These are phyloP conservation scores for Drosophila meridionalis DNA, from an alignment of 2,888 invertebrate species.

Conservation along the genomic window DNA sequence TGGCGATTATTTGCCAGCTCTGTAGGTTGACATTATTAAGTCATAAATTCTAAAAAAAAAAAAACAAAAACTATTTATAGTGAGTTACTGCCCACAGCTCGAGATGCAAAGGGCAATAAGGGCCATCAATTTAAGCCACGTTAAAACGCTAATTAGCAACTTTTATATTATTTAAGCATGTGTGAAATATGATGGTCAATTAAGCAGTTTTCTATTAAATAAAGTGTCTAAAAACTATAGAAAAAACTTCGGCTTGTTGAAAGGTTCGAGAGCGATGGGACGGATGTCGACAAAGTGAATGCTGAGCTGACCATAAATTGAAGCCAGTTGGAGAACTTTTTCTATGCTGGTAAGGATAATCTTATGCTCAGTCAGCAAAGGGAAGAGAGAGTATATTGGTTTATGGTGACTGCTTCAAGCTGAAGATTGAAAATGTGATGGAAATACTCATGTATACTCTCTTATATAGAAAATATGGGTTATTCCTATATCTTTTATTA, in stretches of 20 bases:
- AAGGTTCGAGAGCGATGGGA: background rate
- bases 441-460: background rate
- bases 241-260: constrained; percentile 4
- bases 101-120: background rate
- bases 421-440: background rate
- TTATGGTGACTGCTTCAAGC: background rate
- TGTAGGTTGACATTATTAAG: background rate
- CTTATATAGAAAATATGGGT: too few relatives aligned
- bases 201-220: constrained; percentile 26
- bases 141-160: constrained; percentile 54
- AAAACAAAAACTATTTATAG: constrained; percentile 6
- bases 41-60: background rate
- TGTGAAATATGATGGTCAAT: constrained; percentile 28
- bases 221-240: constrained; percentile 20
- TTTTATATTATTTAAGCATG: constrained; percentile 46
- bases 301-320: constrained; percentile 9
- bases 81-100: background rate
- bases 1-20: background rate
- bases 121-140: constrained; percentile 11
- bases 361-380: background rate
- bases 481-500: background rate
- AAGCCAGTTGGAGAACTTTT: background rate
- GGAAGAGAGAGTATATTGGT: background rate
- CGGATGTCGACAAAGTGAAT: background rate
- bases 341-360: background rate